Conservation (phyloP, 2,888 invertebrate genomes). For the Mimas tiliae region DNA sequence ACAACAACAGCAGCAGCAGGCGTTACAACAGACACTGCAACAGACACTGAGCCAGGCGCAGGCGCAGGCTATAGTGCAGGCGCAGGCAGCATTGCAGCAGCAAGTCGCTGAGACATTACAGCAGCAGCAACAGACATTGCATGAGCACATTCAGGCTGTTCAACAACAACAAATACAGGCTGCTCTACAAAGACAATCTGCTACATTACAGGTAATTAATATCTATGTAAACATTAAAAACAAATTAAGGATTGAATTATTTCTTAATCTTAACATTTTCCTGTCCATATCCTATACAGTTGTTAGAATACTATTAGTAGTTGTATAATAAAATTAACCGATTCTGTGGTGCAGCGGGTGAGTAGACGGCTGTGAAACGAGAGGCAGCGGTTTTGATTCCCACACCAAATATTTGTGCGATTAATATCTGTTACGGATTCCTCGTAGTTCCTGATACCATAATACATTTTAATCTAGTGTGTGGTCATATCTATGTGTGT, state of each 20-base stretch:
- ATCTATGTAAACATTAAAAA: background rate
- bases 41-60: slow-evolving; percentile 74
- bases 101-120: slow-evolving; percentile 77
- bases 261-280: background rate
- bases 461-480: no score
- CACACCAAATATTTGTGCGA: no score
- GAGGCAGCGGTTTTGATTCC: no score
- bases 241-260: background rate
- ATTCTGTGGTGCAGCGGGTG: no score
- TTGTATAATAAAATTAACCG: no score
- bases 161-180: slow-evolving; percentile 81
- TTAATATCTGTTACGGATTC: no score
- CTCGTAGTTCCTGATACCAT: no score
- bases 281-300: no score
- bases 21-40: slow-evolving; percentile 68
- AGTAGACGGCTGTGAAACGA: no score
- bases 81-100: slow-evolving; percentile 75
- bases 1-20: slow-evolving; percentile 61
- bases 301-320: no score
- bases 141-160: slow-evolving; percentile 77
- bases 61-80: slow-evolving; percentile 76
- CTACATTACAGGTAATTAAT: slow-evolving; percentile 68
- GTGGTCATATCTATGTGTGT: no score
- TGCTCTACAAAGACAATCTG: slow-evolving; percentile 76
- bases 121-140: slow-evolving; percentile 76